Evolutionary conservation across 2,888 invertebrate species (phyloP), one percentile per base, ranked within the genome.

Genomic region (Callyntrura guangdongensis): DNA sequence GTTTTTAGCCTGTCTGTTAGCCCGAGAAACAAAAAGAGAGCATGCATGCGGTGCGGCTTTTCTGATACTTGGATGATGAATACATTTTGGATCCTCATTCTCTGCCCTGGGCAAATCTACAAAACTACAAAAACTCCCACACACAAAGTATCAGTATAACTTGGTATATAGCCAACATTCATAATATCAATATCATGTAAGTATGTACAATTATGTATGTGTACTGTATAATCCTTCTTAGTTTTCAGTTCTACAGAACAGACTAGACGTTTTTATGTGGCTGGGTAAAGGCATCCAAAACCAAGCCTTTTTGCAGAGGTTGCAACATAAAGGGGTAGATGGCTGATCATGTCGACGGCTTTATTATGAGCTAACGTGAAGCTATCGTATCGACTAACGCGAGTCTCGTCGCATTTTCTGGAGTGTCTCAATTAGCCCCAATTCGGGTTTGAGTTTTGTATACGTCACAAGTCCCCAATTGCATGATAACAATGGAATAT

Each of bases 21-120:
- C 17, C 36, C 36, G 59, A 17, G 59, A 12, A 64, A 25, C 64
- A 64, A 64, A 25, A 64, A 64, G 64, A 11, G 22, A 25, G 64
- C 64, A 64, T 64, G 64, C 64, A 12, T 59, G 59, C 59, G 59
- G 59, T 59, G 59, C 59, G 59, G 59, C 59, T 17, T 59, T 59
- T 9, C 59, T 17, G 59, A 59, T 59, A 59, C 59, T 3, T 9
- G n/a, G 59, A 59, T 53, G 53, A 11, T 53, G 53, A 53, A 14
- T 53, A n/a, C 53, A 53, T 53, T 53, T 11, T 1, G n/a, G 11
- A 5, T 11, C n/a, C 11, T 9, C 11, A 59, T 59, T n/a, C 14
- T 56, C 56, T 6, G 56, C 56, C n/a, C n/a, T 47, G 47, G 47
- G 5, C 47, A n/a, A n/a, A 47, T 47, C 47, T 47, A 47, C 47